Evolutionary conservation across 2,113 vertebrate genomes (phyloP).

Genomic region (Brienomyrus longianalis): DNA sequence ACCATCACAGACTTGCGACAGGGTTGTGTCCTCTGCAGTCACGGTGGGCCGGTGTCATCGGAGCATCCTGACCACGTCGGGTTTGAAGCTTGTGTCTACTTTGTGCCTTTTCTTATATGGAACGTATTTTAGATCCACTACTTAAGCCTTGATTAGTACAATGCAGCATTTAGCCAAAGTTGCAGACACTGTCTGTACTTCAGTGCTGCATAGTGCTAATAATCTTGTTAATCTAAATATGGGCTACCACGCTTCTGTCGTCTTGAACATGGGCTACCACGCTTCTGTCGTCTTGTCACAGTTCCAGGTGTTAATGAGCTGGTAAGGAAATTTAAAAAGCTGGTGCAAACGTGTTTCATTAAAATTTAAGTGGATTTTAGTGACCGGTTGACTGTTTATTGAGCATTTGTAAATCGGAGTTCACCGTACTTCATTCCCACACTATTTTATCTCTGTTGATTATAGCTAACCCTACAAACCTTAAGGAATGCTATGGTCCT

Average conservation of each 20-base stretch:
- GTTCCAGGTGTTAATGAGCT: neutral
- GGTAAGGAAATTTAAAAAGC: neutral
- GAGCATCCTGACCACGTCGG: neutral
- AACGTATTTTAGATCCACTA: neutral
- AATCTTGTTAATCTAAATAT: neutral
- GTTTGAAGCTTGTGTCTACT: neutral
- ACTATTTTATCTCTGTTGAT: neutral
- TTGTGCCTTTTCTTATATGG: neutral
- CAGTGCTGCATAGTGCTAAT: neutral
- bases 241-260: neutral
- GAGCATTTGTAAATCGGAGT: neutral
- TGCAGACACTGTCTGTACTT: neutral
- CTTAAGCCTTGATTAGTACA: neutral
- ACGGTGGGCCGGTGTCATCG: neutral
- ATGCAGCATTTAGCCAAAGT: neutral
- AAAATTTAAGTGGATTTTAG: neutral
- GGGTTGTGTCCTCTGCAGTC: neutral
- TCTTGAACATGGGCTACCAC: too few species aligned
- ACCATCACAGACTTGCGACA: neutral
- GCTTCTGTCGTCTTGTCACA: neutral
- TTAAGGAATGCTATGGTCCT: neutral
- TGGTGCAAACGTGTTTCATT: neutral
- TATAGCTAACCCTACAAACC: neutral
- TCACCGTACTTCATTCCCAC: neutral
- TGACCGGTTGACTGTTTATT: neutral